Evolutionary conservation across 2,888 invertebrate species (phyloP).

Genomic region (Acleris emargana): DNA sequence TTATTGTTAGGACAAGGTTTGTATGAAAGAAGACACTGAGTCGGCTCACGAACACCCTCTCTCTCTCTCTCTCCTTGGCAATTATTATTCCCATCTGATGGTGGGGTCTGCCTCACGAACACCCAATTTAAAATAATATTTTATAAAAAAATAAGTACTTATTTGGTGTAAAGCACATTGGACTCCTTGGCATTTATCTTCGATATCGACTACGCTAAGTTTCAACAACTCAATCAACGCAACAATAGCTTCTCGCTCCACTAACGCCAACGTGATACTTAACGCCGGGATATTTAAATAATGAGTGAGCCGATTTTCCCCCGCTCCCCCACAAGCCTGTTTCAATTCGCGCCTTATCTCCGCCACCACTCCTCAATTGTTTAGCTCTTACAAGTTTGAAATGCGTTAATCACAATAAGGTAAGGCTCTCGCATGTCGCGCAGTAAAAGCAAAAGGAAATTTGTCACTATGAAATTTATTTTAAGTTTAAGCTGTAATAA

Average conservation of each 20-base stretch:
- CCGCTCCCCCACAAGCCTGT: slow-evolving; percentile 55
- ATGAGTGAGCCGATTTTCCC: slow-evolving; percentile 56
- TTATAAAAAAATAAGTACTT: no score
- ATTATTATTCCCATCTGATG: no score
- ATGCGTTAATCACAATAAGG: slow-evolving; percentile 42
- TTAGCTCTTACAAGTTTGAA: slow-evolving; percentile 46
- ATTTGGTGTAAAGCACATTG: no score
- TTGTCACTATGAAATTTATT: no score
- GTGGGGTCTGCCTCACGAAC: no score
- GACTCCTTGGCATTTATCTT: no score
- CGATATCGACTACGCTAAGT: slow-evolving; percentile 9
- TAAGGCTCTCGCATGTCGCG: slow-evolving; percentile 6
- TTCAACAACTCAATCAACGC: slow-evolving; percentile 71
- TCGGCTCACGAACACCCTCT: no score
- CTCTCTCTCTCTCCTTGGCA: no score
- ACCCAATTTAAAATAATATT: no score
- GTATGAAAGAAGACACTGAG: no score
- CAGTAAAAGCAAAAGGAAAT: neutral
- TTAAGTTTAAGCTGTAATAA: no score
- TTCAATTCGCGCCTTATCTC: slow-evolving; percentile 71
- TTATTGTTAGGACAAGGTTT: no score
- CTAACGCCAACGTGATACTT: slow-evolving; percentile 69
- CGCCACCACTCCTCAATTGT: slow-evolving; percentile 67
- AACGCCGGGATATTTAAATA: slow-evolving; percentile 80
- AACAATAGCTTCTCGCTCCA: slow-evolving; percentile 69